Evolutionary conservation across 2,888 invertebrate genomes (phyloP), one percentile per base, ranked within the genome.

Genomic region (Heliconius erato): DNA sequence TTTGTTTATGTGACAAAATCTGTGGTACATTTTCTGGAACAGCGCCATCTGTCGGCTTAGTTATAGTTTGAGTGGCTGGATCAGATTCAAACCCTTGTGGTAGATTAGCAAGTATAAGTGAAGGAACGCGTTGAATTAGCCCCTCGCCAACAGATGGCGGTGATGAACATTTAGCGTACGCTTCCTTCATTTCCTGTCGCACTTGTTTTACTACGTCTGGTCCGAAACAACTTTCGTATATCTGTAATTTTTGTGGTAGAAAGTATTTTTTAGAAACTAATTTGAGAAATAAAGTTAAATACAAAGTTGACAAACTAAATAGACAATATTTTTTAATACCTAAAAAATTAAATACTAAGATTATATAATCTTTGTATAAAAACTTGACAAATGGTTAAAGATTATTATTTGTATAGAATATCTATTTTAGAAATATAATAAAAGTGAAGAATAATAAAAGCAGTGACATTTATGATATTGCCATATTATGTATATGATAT

Each of bases 171-270:
- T 97, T 97, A 69, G 96, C 93, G 85, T 97, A 97, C 0, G 97
- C 97, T 28, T 96, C 96, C 90, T 97, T 97, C 96, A 97, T 96
- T 92, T 97, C 97, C 90, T 96, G 96, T 67, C 97, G 94, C 74
- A 97, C 97, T 94, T 97, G 97, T 88, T 97, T 97, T 6, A 97
- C 96, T 2, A 97, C 97, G 88, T 97, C 97, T 2, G 96, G 94
- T 0, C 97, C 97, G 85, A 97, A 97, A 89, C 97, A 97, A 88
- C 97, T 97, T 92, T 97, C 97, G 88, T 97, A 97, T 87, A 97
- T 97, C 97, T 97, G 91, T 67, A 79, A 80, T 19, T 63, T 9
- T 49, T 54, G 1, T 35, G 6, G n/a, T n/a, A n/a, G n/a, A n/a
- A 14, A 16, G 63, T 63, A 9, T 26, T 67, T 28, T 28, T 67